Percentiles rank a stretch among this genome's conserved stretches.
Evolutionary conservation across 2,113 vertebrate genomes (phyloP).

Genomic region (Pluvianellus socialis): DNA sequence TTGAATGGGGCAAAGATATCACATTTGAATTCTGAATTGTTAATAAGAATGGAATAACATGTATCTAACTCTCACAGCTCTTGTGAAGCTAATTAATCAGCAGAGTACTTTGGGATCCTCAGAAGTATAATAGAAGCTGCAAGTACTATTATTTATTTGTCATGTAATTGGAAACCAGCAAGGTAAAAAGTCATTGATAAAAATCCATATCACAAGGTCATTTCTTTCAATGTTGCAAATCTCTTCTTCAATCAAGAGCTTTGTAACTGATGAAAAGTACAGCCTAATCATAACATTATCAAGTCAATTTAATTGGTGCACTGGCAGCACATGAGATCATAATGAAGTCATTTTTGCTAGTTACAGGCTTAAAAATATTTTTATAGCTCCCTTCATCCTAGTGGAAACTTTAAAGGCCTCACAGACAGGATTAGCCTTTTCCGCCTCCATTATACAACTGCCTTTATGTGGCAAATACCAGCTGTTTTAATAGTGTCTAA

Average conservation of each 20-base stretch:
- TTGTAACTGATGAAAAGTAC: slow-evolving; percentile 70
- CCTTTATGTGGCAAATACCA: neutral
- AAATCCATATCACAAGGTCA: slow-evolving; percentile 67
- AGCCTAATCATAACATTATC: slow-evolving; percentile 70
- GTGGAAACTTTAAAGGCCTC: slow-evolving; percentile 26
- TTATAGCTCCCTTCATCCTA: slow-evolving; percentile 41
- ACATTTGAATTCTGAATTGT: slow-evolving; percentile 48
- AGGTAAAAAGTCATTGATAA: slow-evolving; percentile 70
- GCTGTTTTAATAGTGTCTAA: neutral
- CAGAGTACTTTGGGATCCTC: slow-evolving; percentile 54
- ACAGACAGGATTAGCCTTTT: neutral
- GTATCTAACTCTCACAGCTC: slow-evolving; percentile 36
- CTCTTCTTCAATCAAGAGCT: slow-evolving; percentile 68
- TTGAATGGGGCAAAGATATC: slow-evolving; percentile 16
- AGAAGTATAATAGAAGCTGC: slow-evolving; percentile 59
- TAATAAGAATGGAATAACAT: slow-evolving; percentile 46
- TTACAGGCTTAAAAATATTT: slow-evolving; percentile 62
- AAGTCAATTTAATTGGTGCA: slow-evolving; percentile 69
- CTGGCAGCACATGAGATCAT: slow-evolving; percentile 63
- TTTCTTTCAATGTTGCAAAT: slow-evolving; percentile 64
- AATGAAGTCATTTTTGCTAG: slow-evolving; percentile 65
- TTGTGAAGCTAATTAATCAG: slow-evolving; percentile 65
- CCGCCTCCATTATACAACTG: neutral
- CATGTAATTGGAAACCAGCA: slow-evolving; percentile 64
- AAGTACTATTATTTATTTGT: slow-evolving; percentile 71